Evolutionary conservation across 1,140 invertebrate species (phyloP).

Genomic region (Alviniconcha marisindica): DNA sequence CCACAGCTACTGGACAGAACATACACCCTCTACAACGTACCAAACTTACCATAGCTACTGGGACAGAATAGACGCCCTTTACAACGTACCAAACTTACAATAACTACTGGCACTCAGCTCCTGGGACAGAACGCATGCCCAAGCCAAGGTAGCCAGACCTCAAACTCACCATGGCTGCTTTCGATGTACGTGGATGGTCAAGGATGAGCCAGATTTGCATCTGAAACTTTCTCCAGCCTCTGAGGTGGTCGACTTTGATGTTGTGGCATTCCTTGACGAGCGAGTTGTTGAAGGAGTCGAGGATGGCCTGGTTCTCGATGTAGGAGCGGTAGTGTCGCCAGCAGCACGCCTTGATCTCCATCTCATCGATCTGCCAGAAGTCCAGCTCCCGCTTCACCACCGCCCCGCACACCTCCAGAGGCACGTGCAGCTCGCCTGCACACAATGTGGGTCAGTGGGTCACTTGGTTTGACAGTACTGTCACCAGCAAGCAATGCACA

Average conservation of each 20-base stretch:
- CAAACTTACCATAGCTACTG: no score
- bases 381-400: slow-evolving; percentile 76
- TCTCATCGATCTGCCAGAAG: slow-evolving; percentile 75
- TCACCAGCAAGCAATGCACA: no score
- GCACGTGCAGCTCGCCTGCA: slow-evolving; percentile 77
- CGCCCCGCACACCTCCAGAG: slow-evolving; percentile 75
- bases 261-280: slow-evolving; percentile 60
- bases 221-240: slow-evolving; percentile 68
- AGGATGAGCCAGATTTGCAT: slow-evolving; percentile 69
- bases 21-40: no score
- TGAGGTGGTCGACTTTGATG: slow-evolving; percentile 57
- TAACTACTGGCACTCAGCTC: no score
- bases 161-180: slow-evolving; percentile 68
- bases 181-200: slow-evolving; percentile 68
- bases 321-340: slow-evolving; percentile 71
- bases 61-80: no score
- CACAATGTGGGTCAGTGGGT: neutral
- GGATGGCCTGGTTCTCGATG: slow-evolving; percentile 72
- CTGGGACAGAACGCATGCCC: no score
- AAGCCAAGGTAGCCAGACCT: no score
- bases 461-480: no score
- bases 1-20: no score
- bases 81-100: no score
- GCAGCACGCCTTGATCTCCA: slow-evolving; percentile 73
- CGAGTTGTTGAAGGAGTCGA: slow-evolving; percentile 69